Evolutionary conservation across 2,888 invertebrate species (phyloP).

Genomic region (Geophilus truncorum): DNA sequence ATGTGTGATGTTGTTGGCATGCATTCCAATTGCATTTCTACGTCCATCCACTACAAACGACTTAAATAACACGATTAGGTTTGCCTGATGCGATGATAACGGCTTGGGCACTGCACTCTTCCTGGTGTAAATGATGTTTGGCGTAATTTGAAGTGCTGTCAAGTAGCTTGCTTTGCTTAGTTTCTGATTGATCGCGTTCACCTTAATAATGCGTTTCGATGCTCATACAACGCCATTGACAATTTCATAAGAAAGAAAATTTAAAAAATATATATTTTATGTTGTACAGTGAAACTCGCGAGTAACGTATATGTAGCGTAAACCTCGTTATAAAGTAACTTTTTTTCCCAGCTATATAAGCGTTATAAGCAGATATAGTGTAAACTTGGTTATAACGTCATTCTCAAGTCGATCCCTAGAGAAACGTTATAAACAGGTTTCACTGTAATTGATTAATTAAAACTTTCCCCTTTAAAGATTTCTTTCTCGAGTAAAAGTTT

Average conservation of each 20-base stretch:
- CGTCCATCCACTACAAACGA: constrained; percentile 20
- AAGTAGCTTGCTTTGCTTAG: background rate
- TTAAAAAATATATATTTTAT: too few relatives aligned
- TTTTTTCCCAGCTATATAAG: too few relatives aligned
- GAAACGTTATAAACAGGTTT: too few relatives aligned
- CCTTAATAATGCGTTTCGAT: background rate
- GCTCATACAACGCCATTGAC: background rate
- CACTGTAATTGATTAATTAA: background rate
- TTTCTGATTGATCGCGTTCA: background rate
- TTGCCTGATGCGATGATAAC: constrained; percentile 14
- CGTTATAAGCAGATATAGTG: too few relatives aligned
- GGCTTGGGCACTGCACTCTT: background rate
- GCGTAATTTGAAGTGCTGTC: constrained; percentile 8
- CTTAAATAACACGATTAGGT: constrained; percentile 24
- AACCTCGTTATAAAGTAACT: too few relatives aligned
- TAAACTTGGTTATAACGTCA: too few relatives aligned
- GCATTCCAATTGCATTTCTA: constrained; percentile 27
- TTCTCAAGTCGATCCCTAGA: too few relatives aligned
- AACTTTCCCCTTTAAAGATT: background rate
- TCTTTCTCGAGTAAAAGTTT: background rate
- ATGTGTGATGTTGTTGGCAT: constrained; percentile 25
- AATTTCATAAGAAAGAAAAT: too few relatives aligned
- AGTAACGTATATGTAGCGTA: too few relatives aligned
- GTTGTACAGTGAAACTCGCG: background rate
- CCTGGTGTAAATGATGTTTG: background rate